These are phyloP conservation scores for Geotrupes spiniger DNA, from an alignment of 2,888 invertebrate genomes.

Conservation along the genomic window DNA sequence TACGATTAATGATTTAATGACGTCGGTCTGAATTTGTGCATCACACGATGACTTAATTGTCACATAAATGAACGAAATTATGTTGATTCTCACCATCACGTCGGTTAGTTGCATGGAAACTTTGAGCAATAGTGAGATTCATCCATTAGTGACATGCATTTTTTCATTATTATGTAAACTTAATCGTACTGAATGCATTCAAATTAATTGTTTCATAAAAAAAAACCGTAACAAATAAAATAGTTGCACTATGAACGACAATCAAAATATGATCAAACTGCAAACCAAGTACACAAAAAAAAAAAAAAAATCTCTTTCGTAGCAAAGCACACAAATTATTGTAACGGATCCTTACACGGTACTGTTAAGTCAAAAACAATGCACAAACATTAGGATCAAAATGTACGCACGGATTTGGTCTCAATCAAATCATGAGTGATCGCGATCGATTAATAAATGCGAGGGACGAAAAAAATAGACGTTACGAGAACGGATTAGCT, in stretches of 20 bases:
- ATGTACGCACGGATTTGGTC: not conserved
- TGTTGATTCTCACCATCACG: no score
- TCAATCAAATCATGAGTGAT: not conserved
- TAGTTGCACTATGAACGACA: no score
- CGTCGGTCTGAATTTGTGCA: no score
- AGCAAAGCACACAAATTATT: conserved; percentile 14
- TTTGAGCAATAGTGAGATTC: no score
- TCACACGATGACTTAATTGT: not conserved
- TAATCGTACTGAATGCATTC: no score
- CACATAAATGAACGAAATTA: not conserved
- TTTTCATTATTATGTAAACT: no score
- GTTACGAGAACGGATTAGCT: conserved; percentile 28
- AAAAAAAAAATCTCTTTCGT: not conserved
- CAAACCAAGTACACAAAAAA: conserved; percentile 2
- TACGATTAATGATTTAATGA: no score
- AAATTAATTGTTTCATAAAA: not conserved
- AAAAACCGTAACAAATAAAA: not conserved
- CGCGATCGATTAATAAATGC: conserved; percentile 12
- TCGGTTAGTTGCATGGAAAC: no score
- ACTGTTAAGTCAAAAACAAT: not conserved
- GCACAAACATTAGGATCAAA: conserved; percentile 15
- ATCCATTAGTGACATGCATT: no score
- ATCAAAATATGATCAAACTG: conserved; percentile 4
- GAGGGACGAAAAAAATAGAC: conserved; percentile 16
- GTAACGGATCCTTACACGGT: not conserved